Conservation (phyloP, 2,888 invertebrate species). For the Parnassius mnemosyne region DNA sequence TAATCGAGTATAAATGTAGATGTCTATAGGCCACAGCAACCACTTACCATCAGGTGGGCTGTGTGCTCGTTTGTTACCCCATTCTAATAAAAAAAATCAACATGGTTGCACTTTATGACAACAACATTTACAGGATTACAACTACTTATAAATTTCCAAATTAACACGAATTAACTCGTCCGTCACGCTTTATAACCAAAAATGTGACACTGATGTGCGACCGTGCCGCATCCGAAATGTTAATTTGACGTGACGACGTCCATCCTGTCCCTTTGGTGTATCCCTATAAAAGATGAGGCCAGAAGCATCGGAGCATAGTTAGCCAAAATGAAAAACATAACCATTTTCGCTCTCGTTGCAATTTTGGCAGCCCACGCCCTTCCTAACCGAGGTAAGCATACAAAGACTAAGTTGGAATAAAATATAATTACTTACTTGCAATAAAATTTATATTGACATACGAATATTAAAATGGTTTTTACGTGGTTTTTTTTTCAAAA, state of each 20-base stretch:
- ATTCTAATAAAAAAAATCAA: too few species aligned
- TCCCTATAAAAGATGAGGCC: conserved; percentile 24
- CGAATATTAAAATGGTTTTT: too few species aligned
- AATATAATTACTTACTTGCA: too few species aligned
- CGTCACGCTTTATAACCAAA: conserved; percentile 18
- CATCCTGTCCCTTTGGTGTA: conserved; percentile 22
- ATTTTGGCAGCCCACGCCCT: conserved; percentile 10
- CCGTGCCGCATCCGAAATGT: conserved; percentile 25
- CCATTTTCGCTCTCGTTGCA: not conserved
- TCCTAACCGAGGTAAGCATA: conserved; percentile 16
- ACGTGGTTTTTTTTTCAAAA: too few species aligned
- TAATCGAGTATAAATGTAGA: too few species aligned
- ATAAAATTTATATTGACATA: too few species aligned
- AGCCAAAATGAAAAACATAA: conserved; percentile 13
- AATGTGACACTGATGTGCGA: conserved; percentile 20
- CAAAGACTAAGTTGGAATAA: too few species aligned
- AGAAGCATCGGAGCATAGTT: conserved; percentile 16
- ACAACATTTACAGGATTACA: too few species aligned
- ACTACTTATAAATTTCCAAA: not conserved
- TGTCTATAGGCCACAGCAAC: too few species aligned
- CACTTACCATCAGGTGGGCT: too few species aligned
- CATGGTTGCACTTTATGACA: too few species aligned
- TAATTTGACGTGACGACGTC: conserved; percentile 28
- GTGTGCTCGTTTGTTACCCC: too few species aligned
- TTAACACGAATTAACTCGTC: conserved; percentile 13